Evolutionary conservation across 2,113 vertebrate species (phyloP), one percentile per base, ranked within the genome.

Genomic region (Pongo pygmaeus): DNA sequence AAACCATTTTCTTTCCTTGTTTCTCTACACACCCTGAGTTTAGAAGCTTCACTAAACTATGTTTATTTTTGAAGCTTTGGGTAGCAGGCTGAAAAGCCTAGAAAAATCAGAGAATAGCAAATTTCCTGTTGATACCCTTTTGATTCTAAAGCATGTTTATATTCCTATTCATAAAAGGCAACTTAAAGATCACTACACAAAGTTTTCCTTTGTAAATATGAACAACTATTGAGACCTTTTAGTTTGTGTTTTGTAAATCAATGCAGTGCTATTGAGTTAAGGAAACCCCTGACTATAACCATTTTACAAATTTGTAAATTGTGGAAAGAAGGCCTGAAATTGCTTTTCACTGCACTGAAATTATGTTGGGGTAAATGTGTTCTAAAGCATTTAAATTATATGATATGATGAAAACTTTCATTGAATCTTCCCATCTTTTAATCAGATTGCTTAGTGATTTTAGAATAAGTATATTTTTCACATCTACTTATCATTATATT

Each of bases 301-400:
- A 75, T 96, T 98, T 93, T 81, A 96, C 87, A 84, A 97, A 97
- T 69, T 87, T 75, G n/a, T 64, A 97, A 96, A 97, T 84, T 95
- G 25, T 55, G 57, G 35, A 97, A 91, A 61, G 89, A 96, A 59
- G 22, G 4, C 25, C 94, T 70, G 3, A 23, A 1, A 85, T 92
- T 84, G 75, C 35, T 97, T 70, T 95, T 4, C 52, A 69, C 0
- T 90, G 43, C 38, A 8, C 30, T 91, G 59, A 92, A 96, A 74
- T 48, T 52, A 40, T 57, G 14, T 38, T 38, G 38, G 38, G 38
- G 38, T 97, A 40, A 20, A 94, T 74, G 59, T 90, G 84, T 81
- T 94, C 81, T 77, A 38, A 98, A 94, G 6, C 38, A 88, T 27
- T 40, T 80, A 75, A 89, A 32, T 87, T 86, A 92, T 30, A 52